Percentiles rank a stretch among this genome's conserved stretches.
These are phyloP conservation scores for Meles meles DNA, from an alignment of 2,113 vertebrate species.

Conservation along the genomic window DNA sequence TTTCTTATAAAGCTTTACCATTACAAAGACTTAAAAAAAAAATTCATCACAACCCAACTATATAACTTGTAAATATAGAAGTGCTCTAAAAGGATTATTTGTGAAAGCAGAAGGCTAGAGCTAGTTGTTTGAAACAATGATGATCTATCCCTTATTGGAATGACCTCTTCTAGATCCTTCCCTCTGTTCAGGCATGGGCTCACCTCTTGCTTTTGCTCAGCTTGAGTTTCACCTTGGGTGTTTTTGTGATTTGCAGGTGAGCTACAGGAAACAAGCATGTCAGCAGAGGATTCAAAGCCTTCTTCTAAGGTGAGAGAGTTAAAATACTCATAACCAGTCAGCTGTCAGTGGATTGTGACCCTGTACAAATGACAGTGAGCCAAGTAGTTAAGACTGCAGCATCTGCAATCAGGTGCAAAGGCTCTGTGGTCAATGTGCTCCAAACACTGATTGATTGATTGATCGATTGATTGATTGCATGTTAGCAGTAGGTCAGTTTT, in stretches of 20 bases:
- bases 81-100: neutral
- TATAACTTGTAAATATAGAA: neutral
- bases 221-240: neutral
- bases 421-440: neutral
- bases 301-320: neutral
- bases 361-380: neutral
- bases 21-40: neutral
- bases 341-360: neutral
- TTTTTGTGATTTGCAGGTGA: neutral
- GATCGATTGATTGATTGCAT: neutral
- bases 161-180: neutral
- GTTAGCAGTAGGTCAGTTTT: neutral
- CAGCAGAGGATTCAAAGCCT: neutral
- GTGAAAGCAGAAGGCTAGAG: neutral
- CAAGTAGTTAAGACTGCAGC: neutral
- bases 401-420: neutral
- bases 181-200: neutral
- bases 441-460: neutral
- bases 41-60: neutral
- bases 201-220: neutral
- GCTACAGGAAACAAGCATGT: neutral
- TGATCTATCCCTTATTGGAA: neutral
- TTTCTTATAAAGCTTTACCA: slow-evolving; percentile 29
- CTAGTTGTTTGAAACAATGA: neutral
- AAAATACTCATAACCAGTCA: neutral